Percentiles rank a stretch among this genome's conserved stretches.
Evolutionary conservation across 2,113 vertebrate species (phyloP).

Genomic region (Sminthopsis crassicaudata): DNA sequence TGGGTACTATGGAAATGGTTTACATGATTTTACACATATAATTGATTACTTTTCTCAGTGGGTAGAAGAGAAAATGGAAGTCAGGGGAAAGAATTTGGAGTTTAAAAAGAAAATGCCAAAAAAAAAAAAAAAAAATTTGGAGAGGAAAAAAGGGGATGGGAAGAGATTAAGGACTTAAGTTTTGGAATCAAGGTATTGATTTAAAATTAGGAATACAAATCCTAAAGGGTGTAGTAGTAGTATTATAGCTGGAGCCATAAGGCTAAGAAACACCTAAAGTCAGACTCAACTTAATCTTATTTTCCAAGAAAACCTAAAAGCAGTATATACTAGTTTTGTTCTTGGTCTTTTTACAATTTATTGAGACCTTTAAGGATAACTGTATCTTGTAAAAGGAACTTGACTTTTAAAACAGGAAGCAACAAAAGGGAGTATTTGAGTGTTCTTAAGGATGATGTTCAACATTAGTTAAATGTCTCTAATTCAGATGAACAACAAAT

Average conservation of each 20-base stretch:
- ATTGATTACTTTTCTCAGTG: not conserved
- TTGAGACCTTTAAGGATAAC: not conserved
- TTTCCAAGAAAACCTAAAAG: not conserved
- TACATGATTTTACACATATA: not conserved
- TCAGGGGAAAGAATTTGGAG: not conserved
- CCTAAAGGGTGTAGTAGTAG: not conserved
- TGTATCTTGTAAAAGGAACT: not conserved
- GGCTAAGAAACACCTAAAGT: not conserved
- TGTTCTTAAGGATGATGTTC: not conserved
- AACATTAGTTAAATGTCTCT: not conserved
- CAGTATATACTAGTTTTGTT: not conserved
- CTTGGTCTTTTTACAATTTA: not conserved
- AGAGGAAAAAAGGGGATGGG: no score
- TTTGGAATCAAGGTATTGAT: not conserved
- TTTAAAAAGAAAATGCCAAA: not conserved
- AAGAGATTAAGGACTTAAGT: not conserved
- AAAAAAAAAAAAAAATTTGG: not conserved
- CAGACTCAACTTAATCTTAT: not conserved
- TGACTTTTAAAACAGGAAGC: not conserved
- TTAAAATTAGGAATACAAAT: not conserved
- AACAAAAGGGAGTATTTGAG: not conserved
- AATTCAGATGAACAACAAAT: not conserved
- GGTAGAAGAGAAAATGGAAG: not conserved
- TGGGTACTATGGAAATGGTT: no score
- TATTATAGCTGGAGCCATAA: not conserved